These are phyloP conservation scores for Plebejus argus DNA, from an alignment of 2,888 invertebrate species.

Conservation along the genomic window DNA sequence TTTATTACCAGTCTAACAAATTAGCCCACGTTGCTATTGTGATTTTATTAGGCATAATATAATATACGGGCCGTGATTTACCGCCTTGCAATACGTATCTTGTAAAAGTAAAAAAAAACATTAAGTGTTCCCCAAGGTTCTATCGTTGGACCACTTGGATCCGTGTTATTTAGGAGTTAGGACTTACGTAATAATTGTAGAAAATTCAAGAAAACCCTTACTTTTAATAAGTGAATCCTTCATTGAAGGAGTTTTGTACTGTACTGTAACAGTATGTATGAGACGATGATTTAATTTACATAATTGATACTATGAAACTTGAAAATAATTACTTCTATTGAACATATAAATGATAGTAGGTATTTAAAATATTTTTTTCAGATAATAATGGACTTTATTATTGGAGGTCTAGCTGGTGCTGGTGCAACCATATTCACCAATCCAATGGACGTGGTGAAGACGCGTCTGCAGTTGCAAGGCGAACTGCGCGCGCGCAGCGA, in stretches of 20 bases:
- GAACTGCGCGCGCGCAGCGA: conserved; percentile 82
- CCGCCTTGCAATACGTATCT: not conserved
- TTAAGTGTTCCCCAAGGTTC: not conserved
- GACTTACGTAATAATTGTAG: not conserved
- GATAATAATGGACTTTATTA: conserved; percentile 83
- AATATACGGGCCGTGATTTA: not conserved
- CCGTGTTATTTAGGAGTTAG: not conserved
- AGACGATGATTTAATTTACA: no score
- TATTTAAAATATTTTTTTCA: not conserved
- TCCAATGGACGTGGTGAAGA: conserved; percentile 94
- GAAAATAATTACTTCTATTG: not conserved
- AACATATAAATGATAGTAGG: not conserved
- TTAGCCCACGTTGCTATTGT: not conserved
- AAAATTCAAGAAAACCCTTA: not conserved
- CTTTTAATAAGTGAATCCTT: not conserved
- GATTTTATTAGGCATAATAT: not conserved
- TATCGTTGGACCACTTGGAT: not conserved
- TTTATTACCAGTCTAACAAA: not conserved
- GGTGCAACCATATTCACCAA: conserved; percentile 91
- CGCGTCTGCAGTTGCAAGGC: conserved; percentile 91
- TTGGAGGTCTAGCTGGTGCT: conserved; percentile 87
- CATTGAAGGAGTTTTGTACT: no score
- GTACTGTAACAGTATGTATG: no score
- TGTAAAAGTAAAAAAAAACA: not conserved
- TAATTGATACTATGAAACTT: not conserved